Base-by-base conservation (phyloP, 2,888 invertebrate genomes). In the Tholera decimalis region DNA sequence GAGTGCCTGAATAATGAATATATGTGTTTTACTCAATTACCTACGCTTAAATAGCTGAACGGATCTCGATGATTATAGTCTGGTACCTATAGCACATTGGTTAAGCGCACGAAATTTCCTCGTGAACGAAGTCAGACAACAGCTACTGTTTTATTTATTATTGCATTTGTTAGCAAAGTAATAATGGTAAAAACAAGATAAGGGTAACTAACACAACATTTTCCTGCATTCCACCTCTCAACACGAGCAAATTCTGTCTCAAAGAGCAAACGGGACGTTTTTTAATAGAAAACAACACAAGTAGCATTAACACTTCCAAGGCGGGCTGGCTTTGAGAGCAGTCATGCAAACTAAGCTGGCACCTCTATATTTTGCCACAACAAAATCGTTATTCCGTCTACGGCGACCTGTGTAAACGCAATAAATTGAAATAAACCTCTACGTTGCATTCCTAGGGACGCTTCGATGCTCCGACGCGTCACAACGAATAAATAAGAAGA, bases 351-450 rank as follows among this genome's bases (percentile, higher is more conserved):
- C 43, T 54, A 71, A 81, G 62, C 71, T 50, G 50, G 8, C 65
- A 63, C 64, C 75, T 56, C n/a, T n/a, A n/a, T n/a, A 80, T 78
- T 66, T 79, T 68, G 67, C 71, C 79, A 63, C 65, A 71, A 57
- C 79, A 68, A 79, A 82, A 80, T 81, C 58, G 61, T 79, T 79
- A 73, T 66, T 73, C 73, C 15, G 71, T 59, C 65, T 57, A 59
- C 76, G 39, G 26, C 58, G 46, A 75, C 69, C 62, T 70, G 64
- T n/a, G 73, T 60, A 78, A 82, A 82, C 57, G 76, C 77, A 82
- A 82, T 82, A 83, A 79, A 83, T 82, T 83, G 69, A 71, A 83
- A 82, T 82, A 82, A 79, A 82, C 70, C 70, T 74, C 54, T 37
- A 47, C 51, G 66, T 47, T 82, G 80, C 80, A 83, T 79, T 83